Evolutionary conservation across 1,140 invertebrate genomes (phyloP).

Genomic region (Orchesella cincta): DNA sequence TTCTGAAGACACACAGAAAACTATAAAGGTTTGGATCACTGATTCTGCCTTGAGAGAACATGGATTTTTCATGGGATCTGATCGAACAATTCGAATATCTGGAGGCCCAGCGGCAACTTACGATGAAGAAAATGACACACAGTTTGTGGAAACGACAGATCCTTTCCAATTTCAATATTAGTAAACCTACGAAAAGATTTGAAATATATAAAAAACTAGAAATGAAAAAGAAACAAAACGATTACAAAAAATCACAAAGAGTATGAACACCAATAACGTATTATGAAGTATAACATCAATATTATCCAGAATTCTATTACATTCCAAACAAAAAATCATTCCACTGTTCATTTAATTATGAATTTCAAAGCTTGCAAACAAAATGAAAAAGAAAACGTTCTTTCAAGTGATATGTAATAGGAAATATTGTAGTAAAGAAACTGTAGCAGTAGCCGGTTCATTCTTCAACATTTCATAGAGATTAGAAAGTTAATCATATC

Average conservation of each 20-base stretch:
- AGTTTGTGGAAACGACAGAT: not conserved
- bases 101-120: conserved; percentile 26
- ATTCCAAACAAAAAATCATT: not conserved
- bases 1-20: conserved; percentile 25
- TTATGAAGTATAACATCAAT: not conserved
- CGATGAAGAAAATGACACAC: conserved; percentile 21
- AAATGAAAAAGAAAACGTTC: not conserved
- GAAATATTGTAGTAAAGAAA: not conserved
- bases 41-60: conserved; percentile 37
- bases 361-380: too few species aligned
- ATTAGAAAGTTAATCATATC: not conserved
- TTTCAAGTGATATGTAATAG: not conserved
- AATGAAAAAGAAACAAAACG: not conserved
- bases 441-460: not conserved
- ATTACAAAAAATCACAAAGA: too few species aligned
- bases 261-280: too few species aligned
- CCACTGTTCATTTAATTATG: too few species aligned
- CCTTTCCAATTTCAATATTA: not conserved
- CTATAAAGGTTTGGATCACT: conserved; percentile 33
- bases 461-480: too few species aligned
- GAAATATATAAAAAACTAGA: not conserved
- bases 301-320: not conserved
- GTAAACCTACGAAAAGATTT: not conserved
- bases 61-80: conserved; percentile 39
- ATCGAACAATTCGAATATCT: conserved; percentile 29